Conservation (phyloP, 2,888 invertebrate species). For the Tupiocoris notatus region DNA sequence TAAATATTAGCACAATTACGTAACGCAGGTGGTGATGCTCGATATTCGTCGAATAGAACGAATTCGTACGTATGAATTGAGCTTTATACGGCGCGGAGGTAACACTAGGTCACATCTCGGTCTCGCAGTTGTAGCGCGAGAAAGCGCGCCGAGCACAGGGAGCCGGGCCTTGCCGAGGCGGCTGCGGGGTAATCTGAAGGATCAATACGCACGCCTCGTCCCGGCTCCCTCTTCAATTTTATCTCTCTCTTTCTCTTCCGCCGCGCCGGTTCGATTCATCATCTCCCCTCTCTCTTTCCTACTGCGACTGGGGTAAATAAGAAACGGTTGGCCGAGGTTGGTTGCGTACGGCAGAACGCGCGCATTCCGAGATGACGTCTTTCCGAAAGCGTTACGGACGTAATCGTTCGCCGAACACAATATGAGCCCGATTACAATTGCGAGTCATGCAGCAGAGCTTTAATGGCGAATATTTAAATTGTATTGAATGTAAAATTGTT, state of each 20-base stretch:
- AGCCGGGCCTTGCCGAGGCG: conserved; percentile 7
- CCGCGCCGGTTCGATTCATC: background rate
- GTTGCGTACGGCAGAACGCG: background rate
- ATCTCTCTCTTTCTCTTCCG: background rate
- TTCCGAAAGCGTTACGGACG: background rate
- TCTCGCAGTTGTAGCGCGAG: background rate
- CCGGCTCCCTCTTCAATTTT: background rate
- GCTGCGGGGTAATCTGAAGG: conserved; percentile 39
- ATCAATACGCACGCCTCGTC: conserved; percentile 27
- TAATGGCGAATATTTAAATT: too few species aligned
- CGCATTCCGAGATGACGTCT: background rate
- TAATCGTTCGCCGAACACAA: too few species aligned
- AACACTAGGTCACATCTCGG: background rate
- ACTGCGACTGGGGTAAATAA: background rate
- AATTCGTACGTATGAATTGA: background rate
- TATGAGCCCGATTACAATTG: too few species aligned
- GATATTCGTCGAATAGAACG: too few species aligned
- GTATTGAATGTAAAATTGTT: too few species aligned
- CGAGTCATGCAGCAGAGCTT: too few species aligned
- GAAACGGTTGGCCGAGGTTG: background rate
- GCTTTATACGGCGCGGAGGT: background rate
- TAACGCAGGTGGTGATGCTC: too few species aligned
- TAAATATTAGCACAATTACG: too few species aligned
- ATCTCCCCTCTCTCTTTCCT: background rate
- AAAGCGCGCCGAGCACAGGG: background rate